Base-by-base conservation (phyloP, 1,140 invertebrate genomes). In the Acromyrmex echinatior region DNA sequence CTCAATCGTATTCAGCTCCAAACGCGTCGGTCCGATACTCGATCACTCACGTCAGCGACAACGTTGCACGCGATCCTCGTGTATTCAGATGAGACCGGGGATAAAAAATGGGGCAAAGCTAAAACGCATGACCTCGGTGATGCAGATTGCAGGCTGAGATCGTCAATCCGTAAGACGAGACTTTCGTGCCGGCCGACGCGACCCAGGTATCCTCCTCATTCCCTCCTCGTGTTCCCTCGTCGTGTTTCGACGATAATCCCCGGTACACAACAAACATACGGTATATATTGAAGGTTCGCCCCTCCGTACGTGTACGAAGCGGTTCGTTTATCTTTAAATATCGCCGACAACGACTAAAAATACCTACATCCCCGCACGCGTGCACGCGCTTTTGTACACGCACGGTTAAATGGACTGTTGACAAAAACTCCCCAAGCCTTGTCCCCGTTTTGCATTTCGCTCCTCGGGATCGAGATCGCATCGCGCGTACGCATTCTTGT, bases 311-410 rank as follows among this genome's bases (percentile, higher is more conserved):
- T 39, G 18, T 35, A 74, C 78, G 28, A 28, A 65, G 45, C 31
- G 16, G 39, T 58, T 51, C n/a, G 60, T 73, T 78, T 89, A 82
- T 87, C 87, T 90, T 90, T 86, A 88, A 86, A 76, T 86, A 70
- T 39, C 74, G 21, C 45, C 21, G 66, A 16, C 60, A 49, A 28
- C 51, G 53, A 71, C 78, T 74, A 86, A 86, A 86, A 87, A 88
- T 87, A 35, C 6, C 31, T 35, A 87, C 77, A 39, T 60, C 63
- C 39, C 12, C 16, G 35, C 16, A 12, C 56, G 66, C 66, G 68
- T 86, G 45, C 79, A 71, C 58, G 16, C 51, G 35, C 51, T 39
- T 68, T 74, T 58, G 18, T 51, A 18, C 35, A 70, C 56, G 45
- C 21, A 45, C 35, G 16, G 39, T 74, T 68, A 85, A 63, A 80